Evolutionary conservation across 2,113 vertebrate species (phyloP).

Genomic region (Nesoenas mayeri): DNA sequence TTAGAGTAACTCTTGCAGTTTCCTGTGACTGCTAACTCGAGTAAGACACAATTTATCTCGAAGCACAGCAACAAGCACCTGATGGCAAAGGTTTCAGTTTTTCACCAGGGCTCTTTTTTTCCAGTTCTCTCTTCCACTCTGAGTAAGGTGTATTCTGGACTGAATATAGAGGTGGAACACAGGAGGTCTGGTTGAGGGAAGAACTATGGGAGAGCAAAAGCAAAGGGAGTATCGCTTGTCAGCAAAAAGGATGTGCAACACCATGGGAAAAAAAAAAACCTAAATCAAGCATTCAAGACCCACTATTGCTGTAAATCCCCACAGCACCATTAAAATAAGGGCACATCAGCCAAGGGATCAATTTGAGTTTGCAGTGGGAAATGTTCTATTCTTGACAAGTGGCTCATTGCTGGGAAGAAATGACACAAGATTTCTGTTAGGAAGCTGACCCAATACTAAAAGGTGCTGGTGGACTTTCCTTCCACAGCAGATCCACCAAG

Average conservation of each 20-base stretch:
- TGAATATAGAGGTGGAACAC: neutral
- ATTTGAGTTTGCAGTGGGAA: neutral
- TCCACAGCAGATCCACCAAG: neutral
- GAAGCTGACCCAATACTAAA: neutral
- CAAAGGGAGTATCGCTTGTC: neutral
- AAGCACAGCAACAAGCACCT: neutral
- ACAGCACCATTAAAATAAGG: neutral
- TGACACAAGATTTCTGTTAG: neutral
- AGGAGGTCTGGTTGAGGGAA: neutral
- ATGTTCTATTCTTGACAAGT: neutral
- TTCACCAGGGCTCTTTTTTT: neutral
- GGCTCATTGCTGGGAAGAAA: neutral
- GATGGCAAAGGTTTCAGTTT: neutral
- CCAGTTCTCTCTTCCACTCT: neutral
- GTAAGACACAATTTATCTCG: neutral
- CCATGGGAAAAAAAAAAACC: neutral
- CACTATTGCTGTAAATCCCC: neutral
- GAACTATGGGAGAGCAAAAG: neutral
- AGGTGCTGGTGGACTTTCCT: neutral
- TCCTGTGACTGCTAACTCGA: neutral
- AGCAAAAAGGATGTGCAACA: neutral
- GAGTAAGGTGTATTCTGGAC: neutral
- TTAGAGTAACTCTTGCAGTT: neutral
- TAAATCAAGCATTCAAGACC: neutral
- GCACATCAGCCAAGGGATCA: neutral